phyloP scores from a whole-genome alignment of 2,888 invertebrate genomes.

The Drosophila colorata region DNA sequence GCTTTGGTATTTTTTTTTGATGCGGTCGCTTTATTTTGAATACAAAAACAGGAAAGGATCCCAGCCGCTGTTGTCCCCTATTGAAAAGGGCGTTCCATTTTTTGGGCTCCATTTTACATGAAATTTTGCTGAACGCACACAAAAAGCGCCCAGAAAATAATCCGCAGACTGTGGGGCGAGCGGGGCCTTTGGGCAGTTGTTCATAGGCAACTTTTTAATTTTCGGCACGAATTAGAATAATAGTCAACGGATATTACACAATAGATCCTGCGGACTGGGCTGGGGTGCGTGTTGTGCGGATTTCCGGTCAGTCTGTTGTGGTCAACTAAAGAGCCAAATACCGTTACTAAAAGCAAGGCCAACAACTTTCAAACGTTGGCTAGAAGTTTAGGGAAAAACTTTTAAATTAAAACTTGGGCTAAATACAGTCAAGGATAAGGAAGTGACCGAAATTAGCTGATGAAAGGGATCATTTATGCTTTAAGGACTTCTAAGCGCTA shows the following conservation, averaged over 20 bases:
- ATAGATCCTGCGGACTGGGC: constrained; percentile 40
- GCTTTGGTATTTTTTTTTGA: constrained; percentile 71
- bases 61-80: constrained; percentile 39
- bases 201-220: constrained; percentile 72
- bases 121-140: constrained; percentile 58
- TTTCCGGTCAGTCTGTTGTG: constrained; percentile 62
- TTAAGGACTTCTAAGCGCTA: too few relatives aligned
- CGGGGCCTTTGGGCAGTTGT: not conserved
- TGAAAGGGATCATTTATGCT: not conserved
- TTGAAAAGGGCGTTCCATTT: constrained; percentile 62
- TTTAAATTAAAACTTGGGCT: constrained; percentile 13
- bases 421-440: not conserved
- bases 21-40: constrained; percentile 73
- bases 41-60: constrained; percentile 64
- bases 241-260: constrained; percentile 74
- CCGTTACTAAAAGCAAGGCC: constrained; percentile 26
- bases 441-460: not conserved
- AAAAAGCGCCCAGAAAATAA: constrained; percentile 27
- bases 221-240: constrained; percentile 78
- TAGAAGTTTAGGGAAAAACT: not conserved
- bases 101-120: constrained; percentile 68
- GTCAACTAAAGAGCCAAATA: constrained; percentile 28
- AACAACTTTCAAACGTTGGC: constrained; percentile 1
- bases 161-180: constrained; percentile 5
- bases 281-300: constrained; percentile 54